phyloP scores from a whole-genome alignment of 1,140 invertebrate species.

The Varroa destructor region DNA sequence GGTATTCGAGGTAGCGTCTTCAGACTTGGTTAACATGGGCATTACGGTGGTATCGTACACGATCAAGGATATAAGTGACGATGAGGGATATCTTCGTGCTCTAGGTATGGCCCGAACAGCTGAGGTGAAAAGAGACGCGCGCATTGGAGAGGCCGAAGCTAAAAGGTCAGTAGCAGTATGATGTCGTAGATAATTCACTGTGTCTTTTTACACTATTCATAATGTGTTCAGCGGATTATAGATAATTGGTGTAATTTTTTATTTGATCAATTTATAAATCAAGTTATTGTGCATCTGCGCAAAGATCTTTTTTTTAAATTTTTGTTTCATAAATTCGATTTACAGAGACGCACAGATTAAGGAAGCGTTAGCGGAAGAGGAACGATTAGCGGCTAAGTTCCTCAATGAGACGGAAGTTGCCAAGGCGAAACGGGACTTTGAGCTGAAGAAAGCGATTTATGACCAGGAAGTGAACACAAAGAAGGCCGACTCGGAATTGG shows the following conservation, averaged over 20 bases:
- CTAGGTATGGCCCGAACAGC: slow-evolving; percentile 89
- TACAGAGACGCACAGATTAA: slow-evolving; percentile 65
- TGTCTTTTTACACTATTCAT: no score
- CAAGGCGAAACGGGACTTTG: slow-evolving; percentile 87
- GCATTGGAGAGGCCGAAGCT: slow-evolving; percentile 90
- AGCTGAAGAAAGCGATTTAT: slow-evolving; percentile 90
- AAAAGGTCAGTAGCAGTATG: slow-evolving; percentile 35
- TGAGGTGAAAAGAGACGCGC: slow-evolving; percentile 86
- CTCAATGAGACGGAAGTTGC: slow-evolving; percentile 91
- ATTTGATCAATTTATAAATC: no score
- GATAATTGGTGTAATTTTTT: no score
- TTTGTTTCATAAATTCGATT: neutral
- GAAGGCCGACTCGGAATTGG: slow-evolving; percentile 44
- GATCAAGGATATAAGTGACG: slow-evolving; percentile 89
- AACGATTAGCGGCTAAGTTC: slow-evolving; percentile 64
- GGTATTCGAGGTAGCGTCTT: slow-evolving; percentile 80
- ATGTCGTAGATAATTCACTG: slow-evolving; percentile 32
- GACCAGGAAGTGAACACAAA: slow-evolving; percentile 93
- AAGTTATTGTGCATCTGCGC: no score
- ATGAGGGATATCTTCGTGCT: slow-evolving; percentile 90
- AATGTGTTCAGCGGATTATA: no score
- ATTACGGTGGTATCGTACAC: slow-evolving; percentile 96
- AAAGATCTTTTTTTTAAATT: no score
- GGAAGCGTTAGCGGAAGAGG: slow-evolving; percentile 85
- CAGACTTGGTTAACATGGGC: slow-evolving; percentile 92